These are phyloP conservation scores for Andricus quercusramuli DNA, from an alignment of 2,888 invertebrate genomes.

Conservation along the genomic window DNA sequence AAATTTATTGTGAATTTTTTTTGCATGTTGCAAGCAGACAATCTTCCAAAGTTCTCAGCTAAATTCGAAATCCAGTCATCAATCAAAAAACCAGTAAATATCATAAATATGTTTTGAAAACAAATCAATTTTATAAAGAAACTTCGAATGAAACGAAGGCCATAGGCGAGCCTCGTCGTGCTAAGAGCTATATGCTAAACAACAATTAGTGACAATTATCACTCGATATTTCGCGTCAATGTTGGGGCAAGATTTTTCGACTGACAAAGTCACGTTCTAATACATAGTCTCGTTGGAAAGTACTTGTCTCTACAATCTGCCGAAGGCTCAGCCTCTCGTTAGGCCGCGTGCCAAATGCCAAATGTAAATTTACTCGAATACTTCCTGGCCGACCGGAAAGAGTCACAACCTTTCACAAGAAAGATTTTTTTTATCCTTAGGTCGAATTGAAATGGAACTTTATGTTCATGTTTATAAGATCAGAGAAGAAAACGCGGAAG, in stretches of 20 bases:
- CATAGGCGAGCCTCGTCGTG: constrained; percentile 26
- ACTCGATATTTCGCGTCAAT: constrained; percentile 30
- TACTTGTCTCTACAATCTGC: neutral
- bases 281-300: constrained; percentile 3
- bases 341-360: constrained; percentile 51
- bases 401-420: constrained; percentile 33
- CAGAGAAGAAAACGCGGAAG: neutral
- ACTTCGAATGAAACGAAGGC: constrained; percentile 3
- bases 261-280: constrained; percentile 6
- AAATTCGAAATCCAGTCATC: no score
- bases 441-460: constrained; percentile 28
- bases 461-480: constrained; percentile 19
- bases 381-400: constrained; percentile 54
- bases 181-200: constrained; percentile 47
- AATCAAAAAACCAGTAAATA: no score
- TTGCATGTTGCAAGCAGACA: no score
- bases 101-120: neutral
- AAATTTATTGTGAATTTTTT: no score
- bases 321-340: constrained; percentile 34
- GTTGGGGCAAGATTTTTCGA: constrained; percentile 3
- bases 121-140: neutral
- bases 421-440: constrained; percentile 4
- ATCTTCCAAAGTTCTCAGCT: no score
- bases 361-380: constrained; percentile 42
- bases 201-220: constrained; percentile 44